Percentiles rank a stretch among this genome's conserved stretches.
These are phyloP conservation scores for Cosmia trapezina DNA, from an alignment of 2,888 invertebrate species.

Conservation along the genomic window DNA sequence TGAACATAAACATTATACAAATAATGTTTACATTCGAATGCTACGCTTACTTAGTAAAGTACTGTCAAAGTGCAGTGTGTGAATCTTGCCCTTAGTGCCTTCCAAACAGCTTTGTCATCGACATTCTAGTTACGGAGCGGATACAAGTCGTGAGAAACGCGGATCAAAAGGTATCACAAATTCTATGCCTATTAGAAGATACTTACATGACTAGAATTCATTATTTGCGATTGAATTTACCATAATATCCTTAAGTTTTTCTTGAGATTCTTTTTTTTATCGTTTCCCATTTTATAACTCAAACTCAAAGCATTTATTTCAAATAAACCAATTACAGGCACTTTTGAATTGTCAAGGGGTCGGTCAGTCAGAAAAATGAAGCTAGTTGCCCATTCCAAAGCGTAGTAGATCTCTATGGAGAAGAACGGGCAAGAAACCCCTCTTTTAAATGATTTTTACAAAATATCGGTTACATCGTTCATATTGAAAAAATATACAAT, in stretches of 20 bases:
- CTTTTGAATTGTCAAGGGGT: too few relatives aligned
- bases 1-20: not conserved
- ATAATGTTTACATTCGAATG: not conserved
- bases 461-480: too few relatives aligned
- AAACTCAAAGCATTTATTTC: too few relatives aligned
- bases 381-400: too few relatives aligned
- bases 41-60: not conserved
- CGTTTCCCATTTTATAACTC: not conserved
- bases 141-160: conserved; percentile 65
- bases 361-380: too few relatives aligned
- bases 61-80: not conserved
- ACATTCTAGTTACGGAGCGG: conserved; percentile 57
- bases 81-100: not conserved
- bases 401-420: too few relatives aligned
- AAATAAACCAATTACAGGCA: too few relatives aligned
- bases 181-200: conserved; percentile 49
- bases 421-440: too few relatives aligned
- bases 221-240: conserved; percentile 13
- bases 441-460: too few relatives aligned
- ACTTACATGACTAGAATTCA: conserved; percentile 42
- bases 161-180: conserved; percentile 48
- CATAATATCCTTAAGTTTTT: not conserved
- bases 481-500: too few relatives aligned
- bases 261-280: not conserved
- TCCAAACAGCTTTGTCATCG: conserved; percentile 58